Percentiles rank a stretch among this genome's conserved stretches.
These are phyloP conservation scores for Athripsodes cinereus DNA, from an alignment of 2,888 invertebrate genomes.

Conservation along the genomic window DNA sequence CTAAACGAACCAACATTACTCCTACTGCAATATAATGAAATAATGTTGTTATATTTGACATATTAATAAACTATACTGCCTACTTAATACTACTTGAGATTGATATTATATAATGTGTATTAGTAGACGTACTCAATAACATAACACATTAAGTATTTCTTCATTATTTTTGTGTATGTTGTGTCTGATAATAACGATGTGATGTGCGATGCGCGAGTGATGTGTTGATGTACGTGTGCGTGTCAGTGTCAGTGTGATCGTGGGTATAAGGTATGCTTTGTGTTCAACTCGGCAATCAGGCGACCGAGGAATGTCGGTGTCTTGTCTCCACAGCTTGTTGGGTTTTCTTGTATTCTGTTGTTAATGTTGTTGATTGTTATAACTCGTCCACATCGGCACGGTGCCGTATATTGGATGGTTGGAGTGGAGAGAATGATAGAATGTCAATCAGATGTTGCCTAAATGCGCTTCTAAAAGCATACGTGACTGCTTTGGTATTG, in stretches of 20 bases:
- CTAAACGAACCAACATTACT: background rate
- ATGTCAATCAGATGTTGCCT: background rate
- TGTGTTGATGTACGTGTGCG: background rate
- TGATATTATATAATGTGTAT: too few relatives aligned
- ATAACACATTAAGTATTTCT: background rate
- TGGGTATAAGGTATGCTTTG: background rate
- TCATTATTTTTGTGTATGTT: background rate
- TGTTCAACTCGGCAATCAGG: constrained; percentile 8
- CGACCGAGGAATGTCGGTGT: constrained; percentile 14
- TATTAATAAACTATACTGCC: too few relatives aligned
- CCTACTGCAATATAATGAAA: background rate
- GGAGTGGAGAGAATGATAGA: too few relatives aligned
- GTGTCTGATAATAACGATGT: background rate
- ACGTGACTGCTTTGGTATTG: constrained; percentile 42
- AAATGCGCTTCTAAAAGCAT: constrained; percentile 29
- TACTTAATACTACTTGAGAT: too few relatives aligned
- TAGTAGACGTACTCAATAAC: too few relatives aligned
- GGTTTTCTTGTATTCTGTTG: background rate
- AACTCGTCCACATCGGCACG: background rate
- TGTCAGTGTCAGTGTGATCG: constrained; percentile 9
- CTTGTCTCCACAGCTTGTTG: constrained; percentile 1
- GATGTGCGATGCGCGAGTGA: background rate
- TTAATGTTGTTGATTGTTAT: too few relatives aligned
- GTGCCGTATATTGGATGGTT: too few relatives aligned
- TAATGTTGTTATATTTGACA: too few relatives aligned